Base-by-base conservation (phyloP, 1,140 invertebrate species). In the Drosophila bocki region DNA sequence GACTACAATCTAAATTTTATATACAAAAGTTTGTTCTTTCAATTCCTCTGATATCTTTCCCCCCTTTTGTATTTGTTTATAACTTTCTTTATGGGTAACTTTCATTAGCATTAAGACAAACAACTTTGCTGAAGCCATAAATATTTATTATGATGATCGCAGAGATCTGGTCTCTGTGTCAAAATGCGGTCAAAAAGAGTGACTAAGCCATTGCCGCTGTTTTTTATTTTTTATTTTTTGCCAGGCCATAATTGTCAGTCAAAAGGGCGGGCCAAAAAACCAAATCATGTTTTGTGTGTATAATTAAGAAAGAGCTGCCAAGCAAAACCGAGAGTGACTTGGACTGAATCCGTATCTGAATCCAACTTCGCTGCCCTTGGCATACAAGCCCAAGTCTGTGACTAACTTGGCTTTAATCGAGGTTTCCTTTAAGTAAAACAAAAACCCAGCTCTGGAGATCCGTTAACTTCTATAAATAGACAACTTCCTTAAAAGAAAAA, bases 361-460 rank as follows among this genome's bases (percentile, higher is more conserved):
- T 42, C 32, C 47, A 64, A 75, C 47, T 70, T 41, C 29, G 51
- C 42, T 60, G 70, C 85, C 85, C 85, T 90, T 90, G 85, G 86
- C 85, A 74, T 62, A 85, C 78, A 90, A 85, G 75, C 48, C 64
- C 70, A 65, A 39, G 69, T 68, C 78, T 88, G 85, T 88, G 84
- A 85, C 85, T 82, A 85, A 90, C 78, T 79, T 50, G 15, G 54
- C 50, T 74, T 90, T 79, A 85, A 80, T 82, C 84, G 75, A 72
- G 61, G 78, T 62, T 51, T 60, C 41, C 44, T 53, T 53, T 19
- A 42, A 22, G 7, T 9, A 44, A 42, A 44, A 44, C 3, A 3
- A 29, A 57, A 41, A 58, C 44, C 42, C 59, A 26, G 35, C 61
- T 58, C 68, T 54, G 48, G 39, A 42, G 51, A 53, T 72, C 79